Evolutionary conservation across 2,113 vertebrate species (phyloP).

Genomic region (Corythoichthys intestinalis): DNA sequence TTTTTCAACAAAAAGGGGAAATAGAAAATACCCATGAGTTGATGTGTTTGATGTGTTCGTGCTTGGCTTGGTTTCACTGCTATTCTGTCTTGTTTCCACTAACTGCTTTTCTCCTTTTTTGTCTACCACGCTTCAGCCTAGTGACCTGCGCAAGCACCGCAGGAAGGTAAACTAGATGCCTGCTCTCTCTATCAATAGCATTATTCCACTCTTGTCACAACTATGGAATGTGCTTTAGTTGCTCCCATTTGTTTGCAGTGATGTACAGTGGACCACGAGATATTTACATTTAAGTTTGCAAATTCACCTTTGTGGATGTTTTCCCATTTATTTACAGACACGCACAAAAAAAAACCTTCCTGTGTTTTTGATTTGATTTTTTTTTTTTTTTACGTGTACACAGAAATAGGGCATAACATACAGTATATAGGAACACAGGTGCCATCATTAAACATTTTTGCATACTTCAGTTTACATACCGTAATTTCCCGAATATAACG

Average conservation of each 20-base stretch:
- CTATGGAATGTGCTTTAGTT: background rate
- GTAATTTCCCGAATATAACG: no score
- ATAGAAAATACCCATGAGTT: background rate
- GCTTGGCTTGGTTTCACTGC: conserved; percentile 37
- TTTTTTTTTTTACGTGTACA: background rate
- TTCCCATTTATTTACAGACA: background rate
- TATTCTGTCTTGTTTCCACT: conserved; percentile 36
- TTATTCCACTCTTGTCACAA: background rate
- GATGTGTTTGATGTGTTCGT: conserved; percentile 9
- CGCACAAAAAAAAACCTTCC: background rate
- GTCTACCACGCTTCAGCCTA: conserved; percentile 88
- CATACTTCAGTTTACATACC: no score
- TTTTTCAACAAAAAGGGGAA: background rate
- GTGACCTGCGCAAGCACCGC: conserved; percentile 97
- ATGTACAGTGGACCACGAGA: background rate
- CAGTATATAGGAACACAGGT: no score
- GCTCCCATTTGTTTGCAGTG: background rate
- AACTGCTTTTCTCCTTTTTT: conserved; percentile 53
- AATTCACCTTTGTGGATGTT: no score
- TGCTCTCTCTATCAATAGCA: conserved; percentile 12
- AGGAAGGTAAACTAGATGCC: conserved; percentile 86
- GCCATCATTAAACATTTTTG: no score
- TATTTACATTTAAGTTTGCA: background rate
- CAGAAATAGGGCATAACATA: no score
- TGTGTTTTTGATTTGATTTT: background rate